Conservation (phyloP, 2,888 invertebrate species). For the Drosophila affinis region DNA sequence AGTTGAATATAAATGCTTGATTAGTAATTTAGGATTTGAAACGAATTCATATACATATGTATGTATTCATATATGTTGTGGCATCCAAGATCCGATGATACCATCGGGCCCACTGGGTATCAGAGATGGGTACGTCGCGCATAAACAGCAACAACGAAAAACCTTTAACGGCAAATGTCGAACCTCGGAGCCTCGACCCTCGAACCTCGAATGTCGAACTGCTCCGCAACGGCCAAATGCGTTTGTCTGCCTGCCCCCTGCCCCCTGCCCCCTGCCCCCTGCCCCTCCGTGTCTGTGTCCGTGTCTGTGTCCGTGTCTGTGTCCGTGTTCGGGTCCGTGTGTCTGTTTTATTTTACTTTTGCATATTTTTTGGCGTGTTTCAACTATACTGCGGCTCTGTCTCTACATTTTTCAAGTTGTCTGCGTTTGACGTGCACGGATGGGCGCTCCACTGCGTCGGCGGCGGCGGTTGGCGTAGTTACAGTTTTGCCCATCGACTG, state of each 20-base stretch:
- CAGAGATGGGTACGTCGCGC: conserved; percentile 30
- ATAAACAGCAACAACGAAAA: conserved; percentile 58
- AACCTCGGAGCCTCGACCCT: conserved; percentile 68
- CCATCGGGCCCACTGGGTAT: background rate
- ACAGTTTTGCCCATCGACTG: conserved; percentile 62
- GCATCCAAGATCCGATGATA: conserved; percentile 11
- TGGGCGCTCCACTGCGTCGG: conserved; percentile 77
- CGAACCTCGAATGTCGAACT: conserved; percentile 62
- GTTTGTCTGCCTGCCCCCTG: conserved; percentile 33
- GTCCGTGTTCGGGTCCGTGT: conserved; percentile 41
- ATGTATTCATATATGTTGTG: too few relatives aligned
- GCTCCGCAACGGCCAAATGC: conserved; percentile 45
- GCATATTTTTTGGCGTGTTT: conserved; percentile 80
- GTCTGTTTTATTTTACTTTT: conserved; percentile 81
- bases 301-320: background rate
- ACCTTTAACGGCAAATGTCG: conserved; percentile 77
- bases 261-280: background rate
- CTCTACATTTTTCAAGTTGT: conserved; percentile 80
- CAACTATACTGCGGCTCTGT: conserved; percentile 78
- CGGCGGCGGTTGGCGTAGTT: conserved; percentile 68
- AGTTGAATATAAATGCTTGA: too few relatives aligned
- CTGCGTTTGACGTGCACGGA: conserved; percentile 80
- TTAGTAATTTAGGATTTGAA: too few relatives aligned
- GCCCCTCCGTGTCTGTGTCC: background rate
- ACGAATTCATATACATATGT: too few relatives aligned